phyloP scores from a whole-genome alignment of 2,888 invertebrate species.

The Lutraria lutraria region DNA sequence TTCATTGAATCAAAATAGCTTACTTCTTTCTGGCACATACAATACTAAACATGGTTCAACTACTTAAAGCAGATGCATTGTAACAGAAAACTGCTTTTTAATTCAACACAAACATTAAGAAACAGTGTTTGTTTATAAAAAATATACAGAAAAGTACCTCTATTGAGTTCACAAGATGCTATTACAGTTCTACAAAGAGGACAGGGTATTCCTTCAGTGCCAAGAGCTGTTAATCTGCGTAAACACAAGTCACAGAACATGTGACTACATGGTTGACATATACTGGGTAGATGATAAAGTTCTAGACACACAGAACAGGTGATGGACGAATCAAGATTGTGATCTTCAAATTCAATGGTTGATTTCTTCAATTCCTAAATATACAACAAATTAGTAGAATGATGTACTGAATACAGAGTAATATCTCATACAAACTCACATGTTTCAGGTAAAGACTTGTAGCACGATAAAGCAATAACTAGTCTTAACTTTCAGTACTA shows the following conservation, averaged over 20 bases:
- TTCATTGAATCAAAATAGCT: too few species aligned
- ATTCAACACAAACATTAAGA: too few species aligned
- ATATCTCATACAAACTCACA: too few species aligned
- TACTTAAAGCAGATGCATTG: too few species aligned
- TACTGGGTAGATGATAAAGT: conserved; percentile 70
- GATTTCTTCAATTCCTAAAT: conserved; percentile 41
- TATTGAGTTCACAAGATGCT: conserved; percentile 58
- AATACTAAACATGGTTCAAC: too few species aligned
- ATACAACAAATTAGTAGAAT: not conserved
- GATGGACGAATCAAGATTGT: conserved; percentile 49
- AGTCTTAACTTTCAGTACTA: not conserved
- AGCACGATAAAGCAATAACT: not conserved
- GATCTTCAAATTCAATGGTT: not conserved
- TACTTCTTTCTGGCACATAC: too few species aligned
- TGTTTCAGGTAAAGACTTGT: not conserved
- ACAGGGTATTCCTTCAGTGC: conserved; percentile 66
- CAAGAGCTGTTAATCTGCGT: conserved; percentile 66
- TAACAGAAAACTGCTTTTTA: too few species aligned
- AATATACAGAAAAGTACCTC: conserved; percentile 48
- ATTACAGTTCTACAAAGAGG: conserved; percentile 73
- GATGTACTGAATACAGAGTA: not conserved
- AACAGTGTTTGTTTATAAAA: not conserved
- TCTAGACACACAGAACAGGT: conserved; percentile 77
- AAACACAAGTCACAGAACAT: conserved; percentile 78
- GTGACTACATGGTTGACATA: conserved; percentile 73